Conservation (phyloP, 2,888 invertebrate species). For the Acleris emargana region DNA sequence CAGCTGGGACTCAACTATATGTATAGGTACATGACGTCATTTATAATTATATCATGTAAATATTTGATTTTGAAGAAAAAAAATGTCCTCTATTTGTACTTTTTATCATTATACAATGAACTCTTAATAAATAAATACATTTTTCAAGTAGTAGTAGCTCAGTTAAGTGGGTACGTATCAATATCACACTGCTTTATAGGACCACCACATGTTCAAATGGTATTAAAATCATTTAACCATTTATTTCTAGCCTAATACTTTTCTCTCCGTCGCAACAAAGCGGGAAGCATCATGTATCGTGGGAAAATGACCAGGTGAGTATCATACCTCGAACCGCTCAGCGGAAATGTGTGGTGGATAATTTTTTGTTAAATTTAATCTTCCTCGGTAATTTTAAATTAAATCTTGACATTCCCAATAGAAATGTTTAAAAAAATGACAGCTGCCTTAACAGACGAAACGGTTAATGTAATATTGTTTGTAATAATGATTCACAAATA, state of each 20-base stretch:
- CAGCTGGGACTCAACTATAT: too few species aligned
- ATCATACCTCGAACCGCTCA: conserved; percentile 15
- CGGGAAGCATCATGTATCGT: conserved; percentile 10
- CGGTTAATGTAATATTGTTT: conserved; percentile 1
- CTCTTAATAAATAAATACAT: too few species aligned
- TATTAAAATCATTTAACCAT: background rate
- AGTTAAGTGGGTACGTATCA: background rate
- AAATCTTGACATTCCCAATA: background rate
- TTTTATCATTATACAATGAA: too few species aligned
- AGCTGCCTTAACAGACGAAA: background rate
- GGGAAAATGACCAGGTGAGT: conserved; percentile 27
- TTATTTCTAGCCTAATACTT: conserved; percentile 15
- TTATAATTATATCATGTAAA: too few species aligned
- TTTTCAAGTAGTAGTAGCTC: too few species aligned
- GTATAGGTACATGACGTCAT: too few species aligned
- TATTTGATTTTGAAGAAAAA: too few species aligned
- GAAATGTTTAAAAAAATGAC: background rate
- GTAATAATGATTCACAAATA: background rate
- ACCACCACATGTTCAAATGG: background rate
- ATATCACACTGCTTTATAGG: background rate
- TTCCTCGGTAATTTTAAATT: conserved; percentile 22
- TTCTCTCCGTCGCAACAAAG: conserved; percentile 6
- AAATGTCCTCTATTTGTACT: too few species aligned
- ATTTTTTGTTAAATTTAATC: conserved; percentile 13
- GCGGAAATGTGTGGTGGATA: conserved; percentile 14